Conservation (phyloP, 2,113 vertebrate genomes). For the Perca fluviatilis region DNA sequence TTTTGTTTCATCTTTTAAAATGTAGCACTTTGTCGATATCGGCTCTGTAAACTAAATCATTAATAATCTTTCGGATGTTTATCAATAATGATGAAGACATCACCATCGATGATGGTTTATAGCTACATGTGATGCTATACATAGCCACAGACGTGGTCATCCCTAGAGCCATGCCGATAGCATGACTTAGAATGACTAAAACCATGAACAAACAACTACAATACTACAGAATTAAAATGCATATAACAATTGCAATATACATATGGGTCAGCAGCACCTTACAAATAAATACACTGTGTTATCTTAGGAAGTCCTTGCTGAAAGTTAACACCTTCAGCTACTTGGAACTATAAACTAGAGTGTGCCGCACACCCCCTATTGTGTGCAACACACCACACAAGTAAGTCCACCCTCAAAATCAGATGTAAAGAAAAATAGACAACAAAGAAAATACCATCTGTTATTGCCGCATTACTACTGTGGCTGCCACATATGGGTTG, state of each 20-base stretch:
- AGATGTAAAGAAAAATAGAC: constrained; percentile 11
- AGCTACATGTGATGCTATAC: too few relatives aligned
- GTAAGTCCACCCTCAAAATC: neutral
- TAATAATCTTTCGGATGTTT: too few relatives aligned
- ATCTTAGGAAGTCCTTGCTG: neutral
- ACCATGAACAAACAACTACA: neutral
- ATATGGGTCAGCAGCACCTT: neutral
- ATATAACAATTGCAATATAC: neutral
- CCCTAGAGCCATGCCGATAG: neutral
- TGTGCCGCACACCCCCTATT: neutral
- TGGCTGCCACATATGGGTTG: constrained; percentile 41
- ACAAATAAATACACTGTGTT: neutral
- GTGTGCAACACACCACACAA: constrained; percentile 3
- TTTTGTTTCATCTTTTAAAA: too few relatives aligned
- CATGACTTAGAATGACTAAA: neutral
- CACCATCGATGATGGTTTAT: too few relatives aligned
- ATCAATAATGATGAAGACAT: too few relatives aligned
- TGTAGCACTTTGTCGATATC: too few relatives aligned
- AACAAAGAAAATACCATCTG: constrained; percentile 64
- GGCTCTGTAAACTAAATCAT: too few relatives aligned
- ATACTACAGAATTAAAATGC: neutral
- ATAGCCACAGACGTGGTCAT: too few relatives aligned
- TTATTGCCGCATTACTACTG: constrained; percentile 33
- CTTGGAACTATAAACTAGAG: neutral
- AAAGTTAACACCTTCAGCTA: constrained; percentile 10